Evolutionary conservation across 2,113 vertebrate genomes (phyloP), one percentile per base, ranked within the genome.

Genomic region (Ascaphus truei): DNA sequence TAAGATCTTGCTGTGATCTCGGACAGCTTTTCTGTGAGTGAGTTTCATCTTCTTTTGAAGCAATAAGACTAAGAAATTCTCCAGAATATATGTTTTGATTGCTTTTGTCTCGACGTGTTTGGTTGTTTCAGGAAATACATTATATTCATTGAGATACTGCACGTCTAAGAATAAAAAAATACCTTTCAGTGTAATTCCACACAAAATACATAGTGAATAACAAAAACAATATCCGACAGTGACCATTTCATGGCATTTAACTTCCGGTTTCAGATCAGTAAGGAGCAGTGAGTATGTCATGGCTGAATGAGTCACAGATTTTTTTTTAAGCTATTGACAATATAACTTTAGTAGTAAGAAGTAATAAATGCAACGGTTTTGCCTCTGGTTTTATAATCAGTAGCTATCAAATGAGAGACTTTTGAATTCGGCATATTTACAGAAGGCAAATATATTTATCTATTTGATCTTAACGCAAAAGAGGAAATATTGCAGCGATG

Each of bases 261-360:
- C 36, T 41, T 20, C 29, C 22, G 34, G 16, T 34, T 20, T 18
- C n/a, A 20, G 53, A 34, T 11, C 18, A 31, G 31, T 34, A 34
- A 57, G 34, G 22, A 34, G 25, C 29, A 18, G 43, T 47, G 18
- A 47, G 12, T 30, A 34, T 29, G 20, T 22, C 16, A 57, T 57
- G n/a, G 13, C 27, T 31, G 29, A 55, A 31, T 55, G 15, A 30
- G n/a, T n/a, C n/a, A n/a, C n/a, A n/a, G n/a, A n/a, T n/a, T n/a
- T n/a, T n/a, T n/a, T n/a, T 55, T 3, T 31, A 30, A 16, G 53
- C 34, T 33, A 34, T 57, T 57, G 53, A 31, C 53, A 57, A 57
- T 34, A 33, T 57, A 57, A 57, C 53, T 31, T 57, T n/a, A n/a
- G n/a, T n/a, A n/a, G n/a, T 57, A 22, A 34, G 30, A 57, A 57